Percentiles rank a stretch among this genome's conserved stretches.
These are phyloP conservation scores for Pseudochirops corinnae DNA, from an alignment of 2,797 vertebrate genomes.

Conservation along the genomic window DNA sequence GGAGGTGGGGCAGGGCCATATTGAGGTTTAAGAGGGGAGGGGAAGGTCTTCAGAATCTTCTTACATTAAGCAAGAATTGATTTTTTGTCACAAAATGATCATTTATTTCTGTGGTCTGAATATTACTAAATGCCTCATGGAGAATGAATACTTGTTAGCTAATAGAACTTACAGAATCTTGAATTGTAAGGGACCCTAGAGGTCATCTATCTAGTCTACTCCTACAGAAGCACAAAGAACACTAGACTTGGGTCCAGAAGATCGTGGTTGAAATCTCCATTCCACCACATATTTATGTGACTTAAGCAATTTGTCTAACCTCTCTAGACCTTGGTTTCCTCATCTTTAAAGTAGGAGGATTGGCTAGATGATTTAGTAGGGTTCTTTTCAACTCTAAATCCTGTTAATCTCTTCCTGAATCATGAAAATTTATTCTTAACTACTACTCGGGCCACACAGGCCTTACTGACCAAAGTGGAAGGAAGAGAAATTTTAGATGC, in stretches of 20 bases:
- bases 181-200: neutral
- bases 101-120: neutral
- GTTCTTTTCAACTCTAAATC: neutral
- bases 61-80: neutral
- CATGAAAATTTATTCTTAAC: neutral
- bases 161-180: neutral
- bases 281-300: neutral
- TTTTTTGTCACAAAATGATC: neutral
- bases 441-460: conserved; percentile 17
- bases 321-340: neutral
- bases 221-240: neutral
- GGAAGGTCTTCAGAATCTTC: neutral
- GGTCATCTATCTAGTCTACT: neutral
- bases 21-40: neutral
- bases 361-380: neutral
- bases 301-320: neutral
- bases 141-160: neutral
- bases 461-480: conserved; percentile 53
- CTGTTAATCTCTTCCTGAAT: neutral
- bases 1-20: neutral
- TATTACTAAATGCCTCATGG: neutral
- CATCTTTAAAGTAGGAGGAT: neutral
- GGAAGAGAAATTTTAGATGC: conserved; percentile 45
- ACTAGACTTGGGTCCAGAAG: neutral
- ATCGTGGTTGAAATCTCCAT: neutral